Evolutionary conservation across 2,113 vertebrate genomes (phyloP), one percentile per base, ranked within the genome.

Genomic region (Elaphurus davidianus): DNA sequence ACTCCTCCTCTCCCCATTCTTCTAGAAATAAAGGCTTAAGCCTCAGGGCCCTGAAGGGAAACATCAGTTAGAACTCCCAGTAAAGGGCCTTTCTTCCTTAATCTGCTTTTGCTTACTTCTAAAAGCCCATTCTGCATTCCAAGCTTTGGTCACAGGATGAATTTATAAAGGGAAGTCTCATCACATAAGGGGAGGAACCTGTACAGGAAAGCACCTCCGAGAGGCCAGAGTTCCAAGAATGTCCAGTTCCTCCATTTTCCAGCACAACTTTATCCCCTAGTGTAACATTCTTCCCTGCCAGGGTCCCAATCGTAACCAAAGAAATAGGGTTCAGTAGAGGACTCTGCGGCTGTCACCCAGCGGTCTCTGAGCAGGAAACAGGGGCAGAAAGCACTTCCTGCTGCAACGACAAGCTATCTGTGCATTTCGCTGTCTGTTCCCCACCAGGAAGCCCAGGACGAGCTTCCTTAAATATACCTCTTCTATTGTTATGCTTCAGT

Each of bases 1-100:
- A 96, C 98, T 98, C 97, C 98, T 98, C 97, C 98, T 89, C 87
- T 98, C 93, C 60, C 87, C 97, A 96, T 98, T 98, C 97, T 98
- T 98, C 86, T 43, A 94, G 97, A 98, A 98, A 98, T 91, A 96
- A 98, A 97, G 83, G 95, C 83, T 98, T 98, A 97, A 97, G 93
- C 97, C 96, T 97, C 86, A 91, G 87, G 89, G 89, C 96, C 95
- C 91, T 97, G 96, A 97, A 98, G 93, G 97, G 84, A 97, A 98
- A 94, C 79, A 89, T 88, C 96, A 79, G 89, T 98, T 96, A 91
- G 96, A 96, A 96, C 57, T 92, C 59, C 3, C 30, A 57, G 97
- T 90, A 87, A 94, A 95, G 59, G 79, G 33, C 67, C 93, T 97
- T 98, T 96, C 87, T 97, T 92, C 83, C 86, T 94, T 96, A 94